Evolutionary conservation across 2,797 vertebrate species (phyloP), one percentile per base, ranked within the genome.

Genomic region (Sebastes jordani): DNA sequence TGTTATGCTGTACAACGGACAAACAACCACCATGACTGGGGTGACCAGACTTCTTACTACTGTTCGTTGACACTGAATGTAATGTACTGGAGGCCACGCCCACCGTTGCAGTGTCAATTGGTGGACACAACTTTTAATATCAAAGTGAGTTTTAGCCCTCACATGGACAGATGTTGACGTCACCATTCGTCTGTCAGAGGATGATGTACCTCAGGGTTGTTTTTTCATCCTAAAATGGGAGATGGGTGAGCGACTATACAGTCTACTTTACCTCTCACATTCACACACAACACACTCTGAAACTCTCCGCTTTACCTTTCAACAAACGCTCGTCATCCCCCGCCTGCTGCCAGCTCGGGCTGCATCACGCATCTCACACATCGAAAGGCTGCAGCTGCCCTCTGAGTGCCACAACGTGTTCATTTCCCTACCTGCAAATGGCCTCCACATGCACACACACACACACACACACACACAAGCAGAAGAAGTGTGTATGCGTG

Each of bases 401-500:
- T 80, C 84, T 88, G 87, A 89, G 91, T 90, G 90, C 87, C 74
- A 75, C 87, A 72, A 54, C 76, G 42, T 91, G 90, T 89, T 87
- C 82, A 20, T 60, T 76, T 72, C 49, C 71, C 71, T 27, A 76
- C 87, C 85, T 88, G 86, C 72, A 91, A 92, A 90, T 90, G 90
- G 89, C 75, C 89, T 78, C 49, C 34, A 34, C 82, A 64, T 2
- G 1, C 27, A 55, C 54, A 79, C 75, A 58, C 20, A 32, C 7
- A 67, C 54, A 23, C 23, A 55, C 54, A 79, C 75, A 58, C 20
- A 32, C 7, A 67, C 54, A 70, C 73, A 67, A 55, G 67, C 30
- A 62, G 49, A 72, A 74, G 29, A 20, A 20, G 16, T 29, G 1
- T 70, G 22, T 36, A 1, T 72, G 66, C 68, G 71, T 74, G 70